Conservation (phyloP, 2,797 vertebrate species). For the Bucorvus abyssinicus region DNA sequence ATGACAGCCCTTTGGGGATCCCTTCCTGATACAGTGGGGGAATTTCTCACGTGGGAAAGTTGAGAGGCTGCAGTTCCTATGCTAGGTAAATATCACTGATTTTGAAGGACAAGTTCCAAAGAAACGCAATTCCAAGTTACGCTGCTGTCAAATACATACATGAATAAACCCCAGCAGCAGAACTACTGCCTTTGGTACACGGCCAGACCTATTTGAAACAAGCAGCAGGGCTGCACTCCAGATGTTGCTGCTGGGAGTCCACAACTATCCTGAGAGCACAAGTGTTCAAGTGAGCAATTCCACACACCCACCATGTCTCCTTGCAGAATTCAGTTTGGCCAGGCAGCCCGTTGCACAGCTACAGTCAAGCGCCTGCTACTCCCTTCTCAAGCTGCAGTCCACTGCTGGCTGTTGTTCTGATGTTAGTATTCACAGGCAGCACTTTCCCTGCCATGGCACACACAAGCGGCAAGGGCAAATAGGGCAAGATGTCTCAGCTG, state of each 20-base stretch:
- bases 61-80: background rate
- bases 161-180: background rate
- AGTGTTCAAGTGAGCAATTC: background rate
- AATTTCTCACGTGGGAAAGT: background rate
- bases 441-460: background rate
- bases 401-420: background rate
- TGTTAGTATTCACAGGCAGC: background rate
- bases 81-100: background rate
- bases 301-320: fast-evolving
- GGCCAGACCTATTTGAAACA: background rate
- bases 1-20: background rate
- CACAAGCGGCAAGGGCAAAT: background rate
- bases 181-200: background rate
- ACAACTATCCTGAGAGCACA: background rate
- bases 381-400: background rate
- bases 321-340: background rate
- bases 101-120: background rate
- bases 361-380: background rate
- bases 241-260: background rate
- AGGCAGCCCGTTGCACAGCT: background rate
- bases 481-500: background rate
- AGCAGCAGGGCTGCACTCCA: background rate
- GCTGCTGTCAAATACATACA: background rate
- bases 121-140: background rate
- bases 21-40: background rate